Evolutionary conservation across 2,797 vertebrate species (phyloP).

Genomic region (Threskiornis aethiopicus): DNA sequence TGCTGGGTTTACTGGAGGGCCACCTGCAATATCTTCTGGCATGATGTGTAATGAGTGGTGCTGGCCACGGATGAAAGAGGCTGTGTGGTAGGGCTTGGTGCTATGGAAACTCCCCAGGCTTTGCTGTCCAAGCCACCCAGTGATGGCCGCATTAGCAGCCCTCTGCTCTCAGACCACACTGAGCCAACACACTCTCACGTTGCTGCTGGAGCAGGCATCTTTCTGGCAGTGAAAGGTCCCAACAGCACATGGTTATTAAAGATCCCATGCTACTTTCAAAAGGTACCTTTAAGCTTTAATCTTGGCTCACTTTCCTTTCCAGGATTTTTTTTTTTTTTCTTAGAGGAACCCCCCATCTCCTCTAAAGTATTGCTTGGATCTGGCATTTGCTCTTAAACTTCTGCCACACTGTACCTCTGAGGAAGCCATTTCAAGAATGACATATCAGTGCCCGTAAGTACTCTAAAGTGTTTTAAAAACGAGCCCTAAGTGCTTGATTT

Average conservation of each 20-base stretch:
- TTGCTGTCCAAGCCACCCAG: not conserved
- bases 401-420: not conserved
- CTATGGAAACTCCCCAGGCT: not conserved
- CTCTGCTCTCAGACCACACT: not conserved
- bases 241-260: not conserved
- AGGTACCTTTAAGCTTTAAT: not conserved
- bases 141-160: fast-evolving
- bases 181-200: fast-evolving
- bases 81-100: not conserved
- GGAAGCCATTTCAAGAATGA: not conserved
- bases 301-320: not conserved
- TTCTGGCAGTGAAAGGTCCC: not conserved
- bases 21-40: not conserved
- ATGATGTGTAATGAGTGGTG: not conserved
- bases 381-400: not conserved
- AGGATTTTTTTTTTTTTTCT: not conserved
- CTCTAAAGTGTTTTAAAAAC: not conserved
- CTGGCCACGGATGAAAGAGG: not conserved
- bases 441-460: not conserved
- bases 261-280: not conserved
- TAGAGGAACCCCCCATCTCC: not conserved
- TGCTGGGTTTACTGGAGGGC: not conserved
- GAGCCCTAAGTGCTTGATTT: not conserved
- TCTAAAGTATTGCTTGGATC: not conserved
- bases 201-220: not conserved